Evolutionary conservation across 2,888 invertebrate genomes (phyloP).

Genomic region (Leptopterna dolabrata): DNA sequence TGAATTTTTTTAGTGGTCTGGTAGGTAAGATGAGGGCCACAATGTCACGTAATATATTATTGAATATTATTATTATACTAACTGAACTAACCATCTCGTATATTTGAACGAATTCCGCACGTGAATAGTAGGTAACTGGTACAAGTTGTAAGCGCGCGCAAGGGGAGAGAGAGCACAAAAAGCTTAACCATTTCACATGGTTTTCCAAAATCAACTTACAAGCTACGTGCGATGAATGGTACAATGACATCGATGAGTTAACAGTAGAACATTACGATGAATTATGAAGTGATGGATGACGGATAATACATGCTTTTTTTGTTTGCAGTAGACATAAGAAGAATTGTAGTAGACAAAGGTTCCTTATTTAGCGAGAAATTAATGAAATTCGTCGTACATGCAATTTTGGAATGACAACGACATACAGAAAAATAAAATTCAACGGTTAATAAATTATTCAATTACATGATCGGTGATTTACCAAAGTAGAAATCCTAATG

Average conservation of each 20-base stretch:
- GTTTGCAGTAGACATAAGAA: background rate
- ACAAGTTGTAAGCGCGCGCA: slow-evolving; percentile 18
- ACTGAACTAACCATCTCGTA: too few relatives aligned
- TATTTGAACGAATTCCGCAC: too few relatives aligned
- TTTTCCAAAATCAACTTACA: slow-evolving; percentile 4
- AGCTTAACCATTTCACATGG: slow-evolving; percentile 36
- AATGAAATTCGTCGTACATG: background rate
- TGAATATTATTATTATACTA: too few relatives aligned
- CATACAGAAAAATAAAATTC: background rate
- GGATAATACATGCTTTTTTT: slow-evolving; percentile 14
- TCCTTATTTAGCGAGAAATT: background rate
- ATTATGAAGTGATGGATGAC: background rate
- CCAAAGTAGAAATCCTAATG: background rate
- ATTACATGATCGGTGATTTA: background rate
- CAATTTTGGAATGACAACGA: background rate
- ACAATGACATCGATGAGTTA: slow-evolving; percentile 17
- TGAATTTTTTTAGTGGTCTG: too few relatives aligned
- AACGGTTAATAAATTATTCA: background rate
- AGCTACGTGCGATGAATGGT: slow-evolving; percentile 40
- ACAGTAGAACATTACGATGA: slow-evolving; percentile 1
- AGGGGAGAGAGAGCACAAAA: background rate
- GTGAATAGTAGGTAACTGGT: too few relatives aligned
- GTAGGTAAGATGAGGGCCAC: too few relatives aligned
- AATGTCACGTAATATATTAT: too few relatives aligned
- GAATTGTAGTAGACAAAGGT: too few relatives aligned